Evolutionary conservation across 2,888 invertebrate genomes (phyloP), one percentile per base, ranked within the genome.

Genomic region (Campoplex capitator): DNA sequence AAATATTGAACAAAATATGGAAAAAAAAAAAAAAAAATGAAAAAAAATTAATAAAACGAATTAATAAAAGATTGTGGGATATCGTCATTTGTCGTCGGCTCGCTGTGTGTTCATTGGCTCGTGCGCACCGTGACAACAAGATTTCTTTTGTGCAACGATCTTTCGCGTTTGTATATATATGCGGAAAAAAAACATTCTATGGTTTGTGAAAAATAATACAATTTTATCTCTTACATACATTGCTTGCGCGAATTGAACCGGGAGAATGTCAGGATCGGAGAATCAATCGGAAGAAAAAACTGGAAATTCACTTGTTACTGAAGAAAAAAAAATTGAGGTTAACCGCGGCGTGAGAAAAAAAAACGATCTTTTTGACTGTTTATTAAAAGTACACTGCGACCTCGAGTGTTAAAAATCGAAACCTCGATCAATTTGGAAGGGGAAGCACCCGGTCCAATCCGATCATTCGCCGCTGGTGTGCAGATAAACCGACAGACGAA

Each of bases 1-100:
- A 94, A 94, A 94, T 94, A 94, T 94, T 94, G 93, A 94, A 94
- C 93, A 94, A 94, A 94, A 94, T 94, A 93, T 94, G 93, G 93
- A 94, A 93, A 92, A 92, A 90, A 93, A 91, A 92, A 94, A 93
- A 94, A 93, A 91, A 92, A 94, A 93, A 94, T 58, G 58, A 93
- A 92, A 92, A 90, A 93, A 91, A 93, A 94, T 92, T 91, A 93
- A 92, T 93, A 93, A 93, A 93, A 94, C 68, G 85, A 83, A 86
- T 85, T 83, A 93, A 88, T 88, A 90, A 89, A 88, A 87, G 4
- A 83, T 84, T 80, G 74, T 75, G 83, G 78, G 74, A 86, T 81
- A 83, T 85, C 83, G 88, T 85, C 83, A 82, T 84, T 87, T 87
- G 73, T 73, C 54, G 68, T 58, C 62, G 77, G 65, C 84, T n/a